phyloP scores from a whole-genome alignment of 1,140 invertebrate genomes.

The Tetragnatha versicolor region DNA sequence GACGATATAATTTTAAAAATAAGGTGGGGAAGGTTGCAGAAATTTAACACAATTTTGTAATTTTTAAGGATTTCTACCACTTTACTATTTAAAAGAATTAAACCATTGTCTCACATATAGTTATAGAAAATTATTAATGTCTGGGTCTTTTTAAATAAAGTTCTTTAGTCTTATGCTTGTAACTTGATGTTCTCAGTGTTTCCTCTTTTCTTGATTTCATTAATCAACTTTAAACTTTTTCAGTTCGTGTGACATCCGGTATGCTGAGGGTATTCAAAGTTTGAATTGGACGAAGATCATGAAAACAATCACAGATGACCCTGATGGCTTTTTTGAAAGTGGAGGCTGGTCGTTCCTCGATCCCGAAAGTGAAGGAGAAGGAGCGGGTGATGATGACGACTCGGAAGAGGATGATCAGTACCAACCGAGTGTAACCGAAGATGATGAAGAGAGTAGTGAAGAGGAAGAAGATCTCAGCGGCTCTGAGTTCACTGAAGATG shows the following conservation, averaged over 20 bases:
- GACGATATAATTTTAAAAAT: not conserved
- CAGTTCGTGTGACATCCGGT: conserved; percentile 94
- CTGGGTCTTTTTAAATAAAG: too few relatives aligned
- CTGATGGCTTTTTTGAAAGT: conserved; percentile 97
- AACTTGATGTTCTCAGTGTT: too few relatives aligned
- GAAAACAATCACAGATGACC: conserved; percentile 99
- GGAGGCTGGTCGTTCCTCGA: conserved; percentile 99
- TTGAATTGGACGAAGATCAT: conserved; percentile 99
- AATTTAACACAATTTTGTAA: too few relatives aligned
- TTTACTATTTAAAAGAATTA: too few relatives aligned
- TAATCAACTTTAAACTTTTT: too few relatives aligned
- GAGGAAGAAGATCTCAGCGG: conserved; percentile 59
- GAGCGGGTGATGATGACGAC: conserved; percentile 67
- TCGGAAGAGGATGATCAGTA: conserved; percentile 75
- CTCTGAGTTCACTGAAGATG: conserved; percentile 58
- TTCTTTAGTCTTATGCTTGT: too few relatives aligned
- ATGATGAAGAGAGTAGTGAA: conserved; percentile 61
- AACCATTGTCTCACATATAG: too few relatives aligned
- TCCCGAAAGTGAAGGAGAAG: conserved; percentile 86
- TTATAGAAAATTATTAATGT: too few relatives aligned
- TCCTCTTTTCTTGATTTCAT: too few relatives aligned
- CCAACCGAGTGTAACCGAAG: conserved; percentile 61
- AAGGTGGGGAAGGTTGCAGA: not conserved
- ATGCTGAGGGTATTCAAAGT: conserved; percentile 97
- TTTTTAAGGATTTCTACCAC: too few relatives aligned